Evolutionary conservation across 2,113 vertebrate genomes (phyloP), one percentile per base, ranked within the genome.

Genomic region (Cyprinus carpio): DNA sequence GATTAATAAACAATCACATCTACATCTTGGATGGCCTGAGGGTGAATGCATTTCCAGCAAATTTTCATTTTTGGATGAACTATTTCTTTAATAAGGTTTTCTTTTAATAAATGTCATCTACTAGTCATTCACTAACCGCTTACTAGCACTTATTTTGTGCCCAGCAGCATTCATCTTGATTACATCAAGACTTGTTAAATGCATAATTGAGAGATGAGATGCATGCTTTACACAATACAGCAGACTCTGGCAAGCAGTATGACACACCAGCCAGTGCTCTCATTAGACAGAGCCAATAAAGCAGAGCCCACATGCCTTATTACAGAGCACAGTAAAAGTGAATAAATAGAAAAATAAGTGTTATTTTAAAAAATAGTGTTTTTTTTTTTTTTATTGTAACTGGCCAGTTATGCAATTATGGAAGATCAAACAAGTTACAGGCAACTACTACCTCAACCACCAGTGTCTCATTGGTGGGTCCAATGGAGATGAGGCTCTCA

Each of bases 401-500:
- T 67, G 65, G 15, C 3, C 16, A 34, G 15, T 67, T 20, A 34
- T 4, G 9, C 4, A 71, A 37, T 71, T 37, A 71, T 69, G 16
- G n/a, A 46, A 71, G 27, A 74, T 51, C 23, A 31, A 60, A 34
- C 40, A 29, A 60, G 16, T 69, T 49, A n/a, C 23, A 72, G 15
- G 67, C 46, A 29, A 23, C 46, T 34, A 81, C 80, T 92, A 97
- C 97, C 93, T 98, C 96, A 74, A 97, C 91, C 2, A 96, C 82
- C 54, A 98, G 89, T 0, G 95, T 96, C 85, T 97, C 95, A 62
- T 97, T 98, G 80, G 94, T 98, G 7, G 96, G 96, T 5, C 97
- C 97, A 1, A 88, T 37, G 20, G 96, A 93, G 23, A 90, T 90
- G 84, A 98, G 91, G 88, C 91, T 96, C 92, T 98, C 97, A 0